phyloP scores from a whole-genome alignment of 2,113 vertebrate species.

The Channa maculata region DNA sequence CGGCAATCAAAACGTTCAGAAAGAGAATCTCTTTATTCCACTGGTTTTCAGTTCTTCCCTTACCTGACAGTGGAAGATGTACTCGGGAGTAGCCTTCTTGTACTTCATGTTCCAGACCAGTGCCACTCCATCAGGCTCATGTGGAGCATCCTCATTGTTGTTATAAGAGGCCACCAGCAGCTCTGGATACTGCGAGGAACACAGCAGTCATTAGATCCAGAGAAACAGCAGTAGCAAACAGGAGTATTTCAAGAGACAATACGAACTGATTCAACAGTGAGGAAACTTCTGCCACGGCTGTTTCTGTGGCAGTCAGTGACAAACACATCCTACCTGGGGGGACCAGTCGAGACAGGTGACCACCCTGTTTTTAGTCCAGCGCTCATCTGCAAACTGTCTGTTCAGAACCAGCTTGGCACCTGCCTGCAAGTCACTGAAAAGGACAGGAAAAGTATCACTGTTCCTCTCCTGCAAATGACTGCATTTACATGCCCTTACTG shows the following conservation, averaged over 20 bases:
- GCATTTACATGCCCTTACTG: no score
- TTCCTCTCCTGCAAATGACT: background rate
- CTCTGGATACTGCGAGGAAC: constrained; percentile 90
- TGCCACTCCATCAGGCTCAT: constrained; percentile 96
- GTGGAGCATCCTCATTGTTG: constrained; percentile 96
- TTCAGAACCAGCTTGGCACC: constrained; percentile 95
- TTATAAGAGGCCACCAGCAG: constrained; percentile 96
- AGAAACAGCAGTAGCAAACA: background rate
- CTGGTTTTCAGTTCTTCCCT: background rate
- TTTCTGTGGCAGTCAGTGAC: background rate
- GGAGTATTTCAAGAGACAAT: background rate
- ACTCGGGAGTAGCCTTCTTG: constrained; percentile 96
- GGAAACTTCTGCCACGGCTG: background rate
- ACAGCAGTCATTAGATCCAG: constrained; percentile 9
- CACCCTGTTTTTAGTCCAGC: constrained; percentile 98
- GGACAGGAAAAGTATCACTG: background rate
- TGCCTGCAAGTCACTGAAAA: constrained; percentile 91
- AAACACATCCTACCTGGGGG: constrained; percentile 88
- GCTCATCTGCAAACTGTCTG: constrained; percentile 96
- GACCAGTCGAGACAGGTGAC: constrained; percentile 99
- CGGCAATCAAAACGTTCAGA: background rate
- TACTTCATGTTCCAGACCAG: constrained; percentile 99
- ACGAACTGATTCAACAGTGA: background rate
- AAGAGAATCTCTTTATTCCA: no score
- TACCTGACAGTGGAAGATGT: constrained; percentile 99